phyloP scores from a whole-genome alignment of 2,797 vertebrate genomes.

The Bryconaethiops microstoma region DNA sequence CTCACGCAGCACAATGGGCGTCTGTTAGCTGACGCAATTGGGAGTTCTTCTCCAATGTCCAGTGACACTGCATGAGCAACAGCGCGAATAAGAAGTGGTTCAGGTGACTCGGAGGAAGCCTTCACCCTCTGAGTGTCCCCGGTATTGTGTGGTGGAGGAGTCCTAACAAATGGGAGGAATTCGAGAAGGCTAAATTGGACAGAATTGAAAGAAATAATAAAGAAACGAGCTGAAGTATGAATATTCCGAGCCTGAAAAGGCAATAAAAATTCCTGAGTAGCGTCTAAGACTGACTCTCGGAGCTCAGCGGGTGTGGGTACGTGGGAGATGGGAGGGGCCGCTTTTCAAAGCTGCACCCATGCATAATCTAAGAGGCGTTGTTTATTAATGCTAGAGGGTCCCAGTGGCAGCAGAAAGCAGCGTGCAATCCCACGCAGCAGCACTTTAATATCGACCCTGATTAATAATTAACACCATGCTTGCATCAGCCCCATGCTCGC shows the following conservation, averaged over 20 bases:
- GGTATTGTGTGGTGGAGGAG: too few relatives aligned
- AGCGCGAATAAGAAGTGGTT: too few relatives aligned
- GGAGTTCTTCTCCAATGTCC: too few relatives aligned
- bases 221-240: background rate
- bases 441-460: constrained; percentile 72
- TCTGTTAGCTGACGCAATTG: too few relatives aligned
- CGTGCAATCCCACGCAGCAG: constrained; percentile 50
- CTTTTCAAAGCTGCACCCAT: constrained; percentile 69
- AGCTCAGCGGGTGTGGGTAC: background rate
- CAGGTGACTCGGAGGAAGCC: too few relatives aligned
- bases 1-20: too few relatives aligned
- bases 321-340: constrained; percentile 36
- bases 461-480: constrained; percentile 73
- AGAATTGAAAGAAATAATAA: too few relatives aligned
- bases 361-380: constrained; percentile 72
- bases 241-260: background rate
- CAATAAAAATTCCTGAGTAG: background rate
- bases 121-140: too few relatives aligned
- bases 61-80: too few relatives aligned
- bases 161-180: too few relatives aligned
- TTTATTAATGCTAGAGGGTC: constrained; percentile 71
- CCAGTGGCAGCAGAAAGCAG: constrained; percentile 47
- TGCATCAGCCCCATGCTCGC: constrained; percentile 61
- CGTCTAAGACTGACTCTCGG: background rate
- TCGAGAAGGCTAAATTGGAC: too few relatives aligned